These are phyloP conservation scores for Stomatorhinus walkeri DNA, from an alignment of 2,797 vertebrate genomes.

Conservation along the genomic window DNA sequence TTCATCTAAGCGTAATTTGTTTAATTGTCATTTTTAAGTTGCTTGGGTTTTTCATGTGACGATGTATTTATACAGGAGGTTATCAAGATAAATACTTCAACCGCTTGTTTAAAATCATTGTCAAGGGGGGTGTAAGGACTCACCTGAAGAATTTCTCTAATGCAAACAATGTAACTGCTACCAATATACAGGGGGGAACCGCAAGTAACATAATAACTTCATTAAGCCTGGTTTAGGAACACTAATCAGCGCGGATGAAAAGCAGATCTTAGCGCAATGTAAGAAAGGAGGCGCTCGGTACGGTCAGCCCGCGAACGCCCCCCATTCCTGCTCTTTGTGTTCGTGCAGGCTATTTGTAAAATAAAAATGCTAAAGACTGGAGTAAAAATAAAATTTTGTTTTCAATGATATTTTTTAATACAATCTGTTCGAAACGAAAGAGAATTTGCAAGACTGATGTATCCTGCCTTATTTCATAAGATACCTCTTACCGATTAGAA, in stretches of 20 bases:
- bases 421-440: neutral
- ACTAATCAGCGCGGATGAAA: neutral
- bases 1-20: neutral
- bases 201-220: neutral
- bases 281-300: neutral
- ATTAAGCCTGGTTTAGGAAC: neutral
- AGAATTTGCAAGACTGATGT: neutral
- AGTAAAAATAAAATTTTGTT: neutral
- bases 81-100: constrained; percentile 3
- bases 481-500: neutral
- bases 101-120: constrained; percentile 7
- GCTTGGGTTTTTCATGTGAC: neutral
- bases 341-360: neutral
- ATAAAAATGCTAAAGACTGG: neutral
- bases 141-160: constrained; percentile 3
- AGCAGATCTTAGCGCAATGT: neutral
- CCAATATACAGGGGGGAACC: neutral
- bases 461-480: neutral
- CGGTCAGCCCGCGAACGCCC: neutral
- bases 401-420: neutral
- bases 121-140: neutral
- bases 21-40: neutral
- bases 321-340: too few relatives aligned
- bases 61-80: neutral
- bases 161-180: neutral